Percentiles rank a stretch among this genome's conserved stretches.
phyloP scores from a whole-genome alignment of 2,888 invertebrate genomes.

The Trichogramma evanescens region DNA sequence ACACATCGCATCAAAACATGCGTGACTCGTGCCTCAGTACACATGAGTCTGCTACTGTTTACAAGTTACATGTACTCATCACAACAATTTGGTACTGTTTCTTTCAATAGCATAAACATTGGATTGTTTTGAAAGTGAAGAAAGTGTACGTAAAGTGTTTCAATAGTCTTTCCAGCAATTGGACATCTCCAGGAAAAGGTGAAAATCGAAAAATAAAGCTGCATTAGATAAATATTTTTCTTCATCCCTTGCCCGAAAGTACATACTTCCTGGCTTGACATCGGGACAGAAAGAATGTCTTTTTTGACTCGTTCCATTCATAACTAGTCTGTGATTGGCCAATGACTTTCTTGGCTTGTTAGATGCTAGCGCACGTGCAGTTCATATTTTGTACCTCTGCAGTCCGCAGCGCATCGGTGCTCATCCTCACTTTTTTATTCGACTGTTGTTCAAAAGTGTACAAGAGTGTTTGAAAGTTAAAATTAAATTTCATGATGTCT shows the following conservation, averaged over 20 bases:
- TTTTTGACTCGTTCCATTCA: not conserved
- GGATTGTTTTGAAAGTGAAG: too few relatives aligned
- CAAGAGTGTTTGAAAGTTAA: not conserved
- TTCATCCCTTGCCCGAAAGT: constrained; percentile 9
- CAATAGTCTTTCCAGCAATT: too few relatives aligned
- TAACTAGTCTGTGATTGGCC: not conserved
- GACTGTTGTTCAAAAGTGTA: not conserved
- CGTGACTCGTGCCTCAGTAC: too few relatives aligned
- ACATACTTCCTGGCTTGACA: not conserved
- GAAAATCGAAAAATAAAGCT: too few relatives aligned
- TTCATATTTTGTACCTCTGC: not conserved
- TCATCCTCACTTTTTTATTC: not conserved
- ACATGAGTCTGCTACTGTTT: too few relatives aligned
- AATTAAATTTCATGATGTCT: not conserved
- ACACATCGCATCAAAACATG: too few relatives aligned
- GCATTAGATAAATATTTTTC: too few relatives aligned
- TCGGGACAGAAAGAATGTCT: constrained; percentile 1
- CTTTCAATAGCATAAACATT: too few relatives aligned
- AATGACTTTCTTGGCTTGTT: not conserved
- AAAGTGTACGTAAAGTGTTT: too few relatives aligned
- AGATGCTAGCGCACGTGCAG: not conserved
- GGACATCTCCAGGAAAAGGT: too few relatives aligned
- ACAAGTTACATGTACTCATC: too few relatives aligned
- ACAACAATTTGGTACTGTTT: too few relatives aligned
- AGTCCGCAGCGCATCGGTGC: not conserved